Percentiles rank a stretch among this genome's conserved stretches.
Conservation (phyloP, 53 echinoderm and acorn worm genomes). For the Henricia sp. region DNA sequence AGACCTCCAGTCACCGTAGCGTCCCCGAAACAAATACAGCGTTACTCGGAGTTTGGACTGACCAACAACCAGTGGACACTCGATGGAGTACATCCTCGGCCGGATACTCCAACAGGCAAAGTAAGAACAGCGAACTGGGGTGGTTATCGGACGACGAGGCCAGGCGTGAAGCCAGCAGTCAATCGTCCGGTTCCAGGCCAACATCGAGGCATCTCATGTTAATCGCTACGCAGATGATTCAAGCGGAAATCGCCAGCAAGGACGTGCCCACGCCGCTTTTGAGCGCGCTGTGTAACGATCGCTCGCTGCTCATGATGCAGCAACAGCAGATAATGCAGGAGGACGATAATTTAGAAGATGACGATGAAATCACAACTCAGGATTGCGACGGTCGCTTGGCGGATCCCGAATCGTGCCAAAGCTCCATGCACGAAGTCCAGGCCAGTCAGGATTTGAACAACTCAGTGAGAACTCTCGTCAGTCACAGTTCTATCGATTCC, state of each 20-base stretch:
- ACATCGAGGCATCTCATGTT: constrained; percentile 37
- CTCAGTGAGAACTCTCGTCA: constrained; percentile 88
- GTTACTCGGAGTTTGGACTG: constrained; percentile 28
- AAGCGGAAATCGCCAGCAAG: constrained; percentile 90
- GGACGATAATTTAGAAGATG: constrained; percentile 61
- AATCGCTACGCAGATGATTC: constrained; percentile 84
- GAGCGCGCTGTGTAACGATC: constrained; percentile 94
- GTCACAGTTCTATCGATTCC: constrained; percentile 97
- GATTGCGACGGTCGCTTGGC: constrained; percentile 58
- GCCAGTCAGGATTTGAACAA: constrained; percentile 85
- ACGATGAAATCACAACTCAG: constrained; percentile 57
- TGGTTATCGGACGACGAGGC: constrained; percentile 90
- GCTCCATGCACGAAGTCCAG: constrained; percentile 72
- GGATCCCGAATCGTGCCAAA: constrained; percentile 65
- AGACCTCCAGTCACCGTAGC: constrained; percentile 72
- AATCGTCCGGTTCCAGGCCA: constrained; percentile 38
- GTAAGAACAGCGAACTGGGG: constrained; percentile 76
- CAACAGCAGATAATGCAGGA: constrained; percentile 66
- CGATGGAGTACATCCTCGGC: constrained; percentile 25
- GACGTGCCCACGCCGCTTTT: constrained; percentile 89
- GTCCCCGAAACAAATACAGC: constrained; percentile 53
- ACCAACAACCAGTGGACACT: constrained; percentile 29
- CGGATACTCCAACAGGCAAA: constrained; percentile 47
- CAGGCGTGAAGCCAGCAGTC: constrained; percentile 41
- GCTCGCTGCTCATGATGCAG: constrained; percentile 86